These are phyloP conservation scores for Pachycephus smyrnensis DNA, from an alignment of 2,888 invertebrate species.

Conservation along the genomic window DNA sequence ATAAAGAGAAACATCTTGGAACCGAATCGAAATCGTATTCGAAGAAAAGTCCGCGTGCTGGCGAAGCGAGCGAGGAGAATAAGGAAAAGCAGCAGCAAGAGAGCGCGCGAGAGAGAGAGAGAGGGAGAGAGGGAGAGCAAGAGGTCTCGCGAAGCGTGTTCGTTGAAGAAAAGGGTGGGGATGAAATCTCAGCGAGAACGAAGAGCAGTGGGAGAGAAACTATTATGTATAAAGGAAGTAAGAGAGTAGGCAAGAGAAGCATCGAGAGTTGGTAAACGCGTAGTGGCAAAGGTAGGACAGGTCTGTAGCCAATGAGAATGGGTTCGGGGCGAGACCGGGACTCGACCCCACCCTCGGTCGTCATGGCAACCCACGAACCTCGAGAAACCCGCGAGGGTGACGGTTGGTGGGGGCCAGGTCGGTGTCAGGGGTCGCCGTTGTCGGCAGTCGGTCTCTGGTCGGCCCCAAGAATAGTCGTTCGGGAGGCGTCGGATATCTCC, in stretches of 20 bases:
- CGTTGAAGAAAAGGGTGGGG: not conserved
- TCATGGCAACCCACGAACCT: conserved; percentile 62
- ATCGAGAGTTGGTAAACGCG: conserved; percentile 35
- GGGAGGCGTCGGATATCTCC: conserved; percentile 41
- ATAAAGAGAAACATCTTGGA: not conserved
- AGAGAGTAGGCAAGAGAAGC: conserved; percentile 33
- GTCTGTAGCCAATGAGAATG: conserved; percentile 60
- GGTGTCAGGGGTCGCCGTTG: conserved; percentile 66
- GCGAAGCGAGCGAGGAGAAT: conserved; percentile 14
- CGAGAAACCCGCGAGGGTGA: conserved; percentile 59
- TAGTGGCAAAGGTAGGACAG: conserved; percentile 52
- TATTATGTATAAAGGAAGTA: conserved; percentile 28
- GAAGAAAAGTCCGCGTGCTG: not conserved
- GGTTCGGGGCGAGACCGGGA: conserved; percentile 62
- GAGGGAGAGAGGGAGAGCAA: conserved; percentile 28
- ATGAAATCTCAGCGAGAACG: conserved; percentile 9
- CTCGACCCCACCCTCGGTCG: conserved; percentile 65
- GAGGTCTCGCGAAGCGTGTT: conserved; percentile 21
- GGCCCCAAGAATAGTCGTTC: conserved; percentile 63
- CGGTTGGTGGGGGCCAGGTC: conserved; percentile 46
- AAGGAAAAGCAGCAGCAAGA: not conserved
- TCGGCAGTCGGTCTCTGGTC: conserved; percentile 66
- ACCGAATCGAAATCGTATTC: not conserved
- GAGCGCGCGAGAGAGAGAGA: conserved; percentile 21
- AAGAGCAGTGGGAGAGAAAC: conserved; percentile 11